Evolutionary conservation across 2,888 invertebrate genomes (phyloP).

Genomic region (Pandemis heparana): DNA sequence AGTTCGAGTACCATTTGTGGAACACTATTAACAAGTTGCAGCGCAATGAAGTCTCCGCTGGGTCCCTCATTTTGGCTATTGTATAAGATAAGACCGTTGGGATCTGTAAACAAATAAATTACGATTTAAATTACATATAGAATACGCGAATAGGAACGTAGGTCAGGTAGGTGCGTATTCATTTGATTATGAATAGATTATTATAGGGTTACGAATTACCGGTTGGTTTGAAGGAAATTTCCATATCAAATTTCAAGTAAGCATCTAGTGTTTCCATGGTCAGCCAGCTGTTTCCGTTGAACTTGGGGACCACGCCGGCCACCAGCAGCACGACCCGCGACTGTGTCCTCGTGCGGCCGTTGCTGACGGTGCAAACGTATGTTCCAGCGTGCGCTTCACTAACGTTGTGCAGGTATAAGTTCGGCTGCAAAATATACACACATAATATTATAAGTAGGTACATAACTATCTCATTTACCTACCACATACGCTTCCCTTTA

Average conservation of each 20-base stretch:
- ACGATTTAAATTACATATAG: not conserved
- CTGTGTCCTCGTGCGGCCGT: slow-evolving; percentile 87
- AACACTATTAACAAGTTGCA: slow-evolving; percentile 90
- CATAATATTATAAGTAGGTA: too few species aligned
- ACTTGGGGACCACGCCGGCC: slow-evolving; percentile 94
- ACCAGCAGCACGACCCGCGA: slow-evolving; percentile 91
- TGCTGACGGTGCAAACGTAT: slow-evolving; percentile 93
- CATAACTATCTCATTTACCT: too few species aligned
- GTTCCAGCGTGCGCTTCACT: slow-evolving; percentile 94
- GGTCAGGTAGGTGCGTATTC: too few species aligned
- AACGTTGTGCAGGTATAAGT: slow-evolving; percentile 89
- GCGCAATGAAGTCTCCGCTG: slow-evolving; percentile 92
- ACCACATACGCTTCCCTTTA: too few species aligned
- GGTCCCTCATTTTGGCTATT: slow-evolving; percentile 90
- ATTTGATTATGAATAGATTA: not conserved
- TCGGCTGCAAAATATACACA: slow-evolving; percentile 83
- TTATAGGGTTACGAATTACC: slow-evolving; percentile 58
- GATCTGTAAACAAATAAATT: slow-evolving; percentile 69
- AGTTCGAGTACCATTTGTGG: slow-evolving; percentile 94
- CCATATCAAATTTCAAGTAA: slow-evolving; percentile 93
- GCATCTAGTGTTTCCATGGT: slow-evolving; percentile 91
- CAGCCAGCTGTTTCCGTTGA: slow-evolving; percentile 92
- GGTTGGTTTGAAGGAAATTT: slow-evolving; percentile 96
- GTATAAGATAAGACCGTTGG: slow-evolving; percentile 91
- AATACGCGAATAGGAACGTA: not conserved